Base-by-base conservation (phyloP, 1,140 invertebrate species). In the Pseudomyrmex pallidus region DNA sequence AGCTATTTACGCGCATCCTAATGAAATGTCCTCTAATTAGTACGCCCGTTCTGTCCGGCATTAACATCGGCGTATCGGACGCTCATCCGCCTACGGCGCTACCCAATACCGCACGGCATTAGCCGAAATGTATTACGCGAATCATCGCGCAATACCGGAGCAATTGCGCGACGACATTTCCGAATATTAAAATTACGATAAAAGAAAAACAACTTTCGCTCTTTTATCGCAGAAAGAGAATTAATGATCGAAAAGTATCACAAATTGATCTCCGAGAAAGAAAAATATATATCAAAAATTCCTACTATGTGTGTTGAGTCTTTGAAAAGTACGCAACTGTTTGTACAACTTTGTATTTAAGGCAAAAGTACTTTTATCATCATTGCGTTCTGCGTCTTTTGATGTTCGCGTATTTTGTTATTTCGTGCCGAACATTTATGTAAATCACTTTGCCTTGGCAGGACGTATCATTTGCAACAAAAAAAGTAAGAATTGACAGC, bases 21-120 rank as follows among this genome's bases (percentile, higher is more conserved):
- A 80, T 80, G 76, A 80, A 80, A 72, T 80, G 59, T 80, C 44
- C 76, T n/a, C 54, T 80, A 80, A 80, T 80, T 80, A 80, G 76
- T 72, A 80, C 76, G 76, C 76, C 76, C 72, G 72, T 70, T 80
- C 54, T 54, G 66, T 61, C 44, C 66, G 22, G 44, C 76, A 80
- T 80, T 80, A 80, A 80, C 76, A 78, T 78, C 68, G 74, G 35
- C 74, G 17, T 17, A 68, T 56, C 52, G 66, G 62, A 35, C 35
- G 20, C 68, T 70, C 76, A 70, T 80, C 44, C n/a, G 76, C 76
- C 66, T 80, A 80, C 20, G n/a, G 56, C 67, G 46, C 15, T 72
- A 80, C 72, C 72, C 66, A 52, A 59, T 61, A 66, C 76, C 35
- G 59, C 59, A 66, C 66, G 54, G 66, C 66, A 72, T 72, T 80